These are phyloP conservation scores for Syrphus vitripennis DNA, from an alignment of 2,888 invertebrate genomes.

Conservation along the genomic window DNA sequence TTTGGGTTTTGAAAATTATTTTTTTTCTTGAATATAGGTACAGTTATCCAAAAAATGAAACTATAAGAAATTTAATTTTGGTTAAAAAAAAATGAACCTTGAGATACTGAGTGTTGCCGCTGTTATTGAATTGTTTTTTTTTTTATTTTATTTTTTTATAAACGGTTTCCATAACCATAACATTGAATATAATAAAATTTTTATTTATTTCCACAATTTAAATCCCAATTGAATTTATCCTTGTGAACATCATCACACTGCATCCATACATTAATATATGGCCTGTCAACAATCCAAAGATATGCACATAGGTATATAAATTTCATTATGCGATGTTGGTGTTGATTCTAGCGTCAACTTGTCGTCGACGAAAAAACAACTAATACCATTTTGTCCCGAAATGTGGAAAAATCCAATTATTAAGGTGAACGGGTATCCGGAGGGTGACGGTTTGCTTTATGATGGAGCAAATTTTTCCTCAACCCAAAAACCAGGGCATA, in stretches of 20 bases:
- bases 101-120: too few species aligned
- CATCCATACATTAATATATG: not conserved
- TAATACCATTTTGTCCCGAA: slow-evolving; percentile 37
- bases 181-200: not conserved
- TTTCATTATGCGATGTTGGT: slow-evolving; percentile 47
- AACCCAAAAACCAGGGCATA: not conserved
- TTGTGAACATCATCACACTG: not conserved
- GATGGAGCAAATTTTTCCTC: slow-evolving; percentile 3
- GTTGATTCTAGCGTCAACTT: slow-evolving; percentile 16
- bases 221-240: not conserved
- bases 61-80: too few species aligned
- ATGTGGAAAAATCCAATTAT: slow-evolving; percentile 59
- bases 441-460: not conserved
- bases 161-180: too few species aligned
- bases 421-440: slow-evolving; percentile 28
- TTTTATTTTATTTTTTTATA: too few species aligned
- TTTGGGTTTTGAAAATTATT: too few species aligned
- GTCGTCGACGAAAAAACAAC: not conserved
- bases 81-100: too few species aligned
- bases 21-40: too few species aligned
- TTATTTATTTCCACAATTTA: not conserved
- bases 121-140: too few species aligned
- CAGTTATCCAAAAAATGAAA: too few species aligned
- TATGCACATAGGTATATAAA: slow-evolving; percentile 24
- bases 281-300: slow-evolving; percentile 33